A percentile compares a stretch with the other conserved stretches of the same genome.
Conservation (phyloP, 2,888 invertebrate species). For the Calameuta idolon region DNA sequence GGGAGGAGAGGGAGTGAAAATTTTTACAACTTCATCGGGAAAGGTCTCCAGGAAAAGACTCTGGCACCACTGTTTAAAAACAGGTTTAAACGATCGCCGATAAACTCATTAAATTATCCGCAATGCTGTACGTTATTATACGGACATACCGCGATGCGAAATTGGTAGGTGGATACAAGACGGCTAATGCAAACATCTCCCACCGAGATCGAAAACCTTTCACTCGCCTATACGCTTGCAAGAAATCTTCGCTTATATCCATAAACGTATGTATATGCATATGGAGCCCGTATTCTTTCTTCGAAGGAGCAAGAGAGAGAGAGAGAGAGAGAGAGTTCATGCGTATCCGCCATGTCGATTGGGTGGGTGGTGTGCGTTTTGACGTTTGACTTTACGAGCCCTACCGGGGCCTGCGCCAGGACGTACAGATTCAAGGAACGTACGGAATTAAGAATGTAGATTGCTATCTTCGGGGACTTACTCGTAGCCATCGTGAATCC, state of each 20-base stretch:
- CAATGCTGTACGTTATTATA: constrained; percentile 26
- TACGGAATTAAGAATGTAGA: constrained; percentile 45
- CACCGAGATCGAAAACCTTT: constrained; percentile 28
- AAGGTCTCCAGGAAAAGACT: background rate
- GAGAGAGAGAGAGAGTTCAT: background rate
- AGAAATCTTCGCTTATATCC: constrained; percentile 49
- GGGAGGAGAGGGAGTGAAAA: no score
- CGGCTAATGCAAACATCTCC: constrained; percentile 33
- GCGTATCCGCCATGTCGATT: background rate
- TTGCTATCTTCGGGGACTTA: constrained; percentile 29
- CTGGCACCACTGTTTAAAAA: background rate
- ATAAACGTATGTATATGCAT: background rate
- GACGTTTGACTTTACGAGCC: constrained; percentile 35
- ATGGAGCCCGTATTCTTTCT: background rate
- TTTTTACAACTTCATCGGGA: background rate
- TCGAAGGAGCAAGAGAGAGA: background rate
- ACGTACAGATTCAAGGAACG: constrained; percentile 1
- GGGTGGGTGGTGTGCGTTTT: constrained; percentile 13
- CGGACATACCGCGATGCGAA: constrained; percentile 19
- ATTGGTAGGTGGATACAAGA: constrained; percentile 26
- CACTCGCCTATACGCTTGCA: constrained; percentile 23
- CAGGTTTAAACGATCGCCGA: constrained; percentile 46
- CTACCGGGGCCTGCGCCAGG: constrained; percentile 9
- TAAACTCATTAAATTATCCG: constrained; percentile 50
- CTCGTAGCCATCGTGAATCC: background rate